Base-by-base conservation (phyloP, 1,140 invertebrate genomes). In the Lerema accius region DNA sequence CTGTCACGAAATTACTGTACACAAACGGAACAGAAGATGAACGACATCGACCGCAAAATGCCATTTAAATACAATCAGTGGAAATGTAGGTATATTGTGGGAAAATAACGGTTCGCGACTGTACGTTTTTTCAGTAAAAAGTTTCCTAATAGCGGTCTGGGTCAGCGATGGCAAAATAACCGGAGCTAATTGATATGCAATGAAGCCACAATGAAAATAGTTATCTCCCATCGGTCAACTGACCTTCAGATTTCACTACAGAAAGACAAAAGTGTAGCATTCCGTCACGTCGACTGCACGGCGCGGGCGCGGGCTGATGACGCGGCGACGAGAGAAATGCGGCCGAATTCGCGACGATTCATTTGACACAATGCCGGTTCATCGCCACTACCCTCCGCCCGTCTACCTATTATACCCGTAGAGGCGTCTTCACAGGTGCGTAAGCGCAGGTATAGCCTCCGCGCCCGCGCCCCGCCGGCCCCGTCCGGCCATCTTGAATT, bases 291-390 rank as follows among this genome's bases (percentile, higher is more conserved):
- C 65, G 76, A 60, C 40, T 17, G 26, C 39, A n/a, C n/a, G n/a
- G n/a, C n/a, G n/a, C n/a, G 53, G 43, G 28, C 53, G 71, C 69
- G 69, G 59, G 49, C 67, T 67, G 78, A 64, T 78, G 83, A 78
- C 78, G 81, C 73, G 81, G 63, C 74, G 66, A 60, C 40, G 65
- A 81, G 81, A 80, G 84, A 89, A 87, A 87, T 85, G 86, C 80
- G 86, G 60, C 84, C 81, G 84, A 86, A 86, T 86, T 89, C 73
- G 86, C 86, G 77, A 86, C 79, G 72, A 80, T 75, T 78, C 83
- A 77, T 84, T 84, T 86, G 86, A 86, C 86, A 87, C 84, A 85
- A 89, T 87, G 86, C 77, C 82, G 86, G 84, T 89, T 89, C 86
- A 86, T 89, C 84, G 86, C 73, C 84, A 80, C 73, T 71, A 63